Evolutionary conservation across 2,888 invertebrate genomes (phyloP), one percentile per base, ranked within the genome.

Genomic region (Caenorhabditis parvicauda): DNA sequence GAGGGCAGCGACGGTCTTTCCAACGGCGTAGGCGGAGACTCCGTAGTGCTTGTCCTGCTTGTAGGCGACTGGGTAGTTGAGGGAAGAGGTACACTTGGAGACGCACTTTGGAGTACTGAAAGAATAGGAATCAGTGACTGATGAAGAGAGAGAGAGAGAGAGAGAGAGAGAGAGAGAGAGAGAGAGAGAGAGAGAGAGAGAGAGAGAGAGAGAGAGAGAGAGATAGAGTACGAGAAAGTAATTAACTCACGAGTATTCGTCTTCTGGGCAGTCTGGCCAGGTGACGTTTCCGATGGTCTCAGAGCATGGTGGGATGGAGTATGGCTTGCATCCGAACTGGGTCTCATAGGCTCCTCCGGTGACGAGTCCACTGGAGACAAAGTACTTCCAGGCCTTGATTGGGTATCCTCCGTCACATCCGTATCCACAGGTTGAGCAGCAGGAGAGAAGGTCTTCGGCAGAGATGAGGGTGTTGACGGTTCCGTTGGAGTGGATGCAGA

Each of bases 231-330:
- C n/a, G n/a, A n/a, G n/a, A n/a, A n/a, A n/a, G n/a, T n/a, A n/a
- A n/a, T n/a, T n/a, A n/a, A n/a, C n/a, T n/a, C n/a, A n/a, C 2
- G 50, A 35, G 25, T 48, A 35, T 3, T 22, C 49, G 17, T 49
- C 35, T 21, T 48, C 52, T 32, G 58, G 52, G 19, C 63, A 63
- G 0, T 32, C 45, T 28, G 58, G 58, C 47, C 50, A 63, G 0
- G 85, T 66, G 4, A 92, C 92, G 53, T 88, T 88, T 0, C 89
- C 88, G 82, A 93, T 92, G 82, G 93, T 92, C 35, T 57, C 47
- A 81, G 92, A 91, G 82, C 93, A 93, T 0, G 91, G 89, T 6
- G 87, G 84, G 65, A 93, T 88, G 77, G 87, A 87, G 81, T 93
- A 93, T 0, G 92, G 92, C 68, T 87, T 87, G 83, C 93, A 94